phyloP scores from a whole-genome alignment of 2,113 vertebrate species.

The Anolis sagrei region DNA sequence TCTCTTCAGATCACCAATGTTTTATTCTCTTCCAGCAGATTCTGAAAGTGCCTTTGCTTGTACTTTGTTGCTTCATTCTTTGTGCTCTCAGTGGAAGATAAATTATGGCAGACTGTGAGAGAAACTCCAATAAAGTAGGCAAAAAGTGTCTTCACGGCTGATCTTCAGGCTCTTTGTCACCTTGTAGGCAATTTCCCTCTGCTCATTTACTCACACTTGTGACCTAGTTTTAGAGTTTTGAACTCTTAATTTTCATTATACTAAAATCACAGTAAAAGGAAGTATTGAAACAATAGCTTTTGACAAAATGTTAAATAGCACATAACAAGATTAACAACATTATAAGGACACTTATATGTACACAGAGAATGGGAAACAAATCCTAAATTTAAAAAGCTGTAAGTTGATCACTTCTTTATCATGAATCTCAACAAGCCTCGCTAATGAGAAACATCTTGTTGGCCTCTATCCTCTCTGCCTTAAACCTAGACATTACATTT shows the following conservation, averaged over 20 bases:
- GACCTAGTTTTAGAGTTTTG: slow-evolving; percentile 25
- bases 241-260: slow-evolving; percentile 13
- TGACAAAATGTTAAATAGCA: not conserved
- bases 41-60: slow-evolving; percentile 47
- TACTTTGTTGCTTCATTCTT: slow-evolving; percentile 41
- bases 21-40: slow-evolving; percentile 38
- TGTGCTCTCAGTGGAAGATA: slow-evolving; percentile 38
- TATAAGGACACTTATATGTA: not conserved
- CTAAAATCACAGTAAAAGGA: slow-evolving; percentile 35
- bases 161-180: slow-evolving; percentile 22
- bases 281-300: not conserved
- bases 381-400: too few species aligned
- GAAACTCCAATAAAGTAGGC: slow-evolving; percentile 37
- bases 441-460: not conserved
- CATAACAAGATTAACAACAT: not conserved
- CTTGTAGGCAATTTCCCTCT: slow-evolving; percentile 9
- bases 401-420: too few species aligned
- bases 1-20: slow-evolving; percentile 30
- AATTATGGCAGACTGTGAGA: slow-evolving; percentile 29
- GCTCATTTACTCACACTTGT: slow-evolving; percentile 11
- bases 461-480: not conserved
- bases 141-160: slow-evolving; percentile 33
- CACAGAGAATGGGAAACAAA: not conserved
- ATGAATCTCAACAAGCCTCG: not conserved
- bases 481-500: not conserved